Conservation (phyloP, 2,888 invertebrate species). For the Ophion ellenae region DNA sequence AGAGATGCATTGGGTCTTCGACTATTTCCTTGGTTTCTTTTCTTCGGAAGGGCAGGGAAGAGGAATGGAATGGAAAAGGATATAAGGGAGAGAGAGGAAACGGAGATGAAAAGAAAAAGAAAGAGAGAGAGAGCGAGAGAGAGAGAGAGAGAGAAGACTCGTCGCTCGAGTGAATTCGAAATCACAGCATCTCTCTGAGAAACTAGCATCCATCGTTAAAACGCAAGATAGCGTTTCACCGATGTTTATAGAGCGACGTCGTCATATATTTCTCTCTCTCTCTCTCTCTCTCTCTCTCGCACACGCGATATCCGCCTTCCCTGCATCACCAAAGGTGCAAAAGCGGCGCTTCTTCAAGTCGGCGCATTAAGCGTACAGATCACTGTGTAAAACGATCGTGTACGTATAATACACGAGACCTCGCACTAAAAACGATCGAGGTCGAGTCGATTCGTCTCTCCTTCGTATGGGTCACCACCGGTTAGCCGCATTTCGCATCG, state of each 20-base stretch:
- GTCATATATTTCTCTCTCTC: background rate
- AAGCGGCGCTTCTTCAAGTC: conserved; percentile 46
- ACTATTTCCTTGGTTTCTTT: no score
- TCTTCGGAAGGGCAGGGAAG: no score
- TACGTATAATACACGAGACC: conserved; percentile 54
- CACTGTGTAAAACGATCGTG: conserved; percentile 11
- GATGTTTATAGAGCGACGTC: conserved; percentile 50
- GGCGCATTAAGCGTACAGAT: conserved; percentile 37
- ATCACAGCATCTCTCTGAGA: conserved; percentile 31
- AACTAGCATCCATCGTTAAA: conserved; percentile 49
- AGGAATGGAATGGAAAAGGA: no score
- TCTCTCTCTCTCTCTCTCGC: conserved; percentile 11
- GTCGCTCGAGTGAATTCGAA: conserved; percentile 62
- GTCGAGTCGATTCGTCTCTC: conserved; percentile 75
- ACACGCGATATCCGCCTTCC: conserved; percentile 42
- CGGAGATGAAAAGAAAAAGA: no score
- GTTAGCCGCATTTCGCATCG: conserved; percentile 74
- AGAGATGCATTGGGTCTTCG: no score
- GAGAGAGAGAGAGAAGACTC: conserved; percentile 8
- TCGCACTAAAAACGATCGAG: conserved; percentile 82
- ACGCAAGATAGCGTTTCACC: conserved; percentile 59
- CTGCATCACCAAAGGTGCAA: conserved; percentile 52
- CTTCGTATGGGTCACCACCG: conserved; percentile 71
- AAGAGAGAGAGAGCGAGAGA: background rate
- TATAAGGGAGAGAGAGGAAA: no score